Evolutionary conservation across 2,113 vertebrate genomes (phyloP).

Genomic region (Cinclus cinclus): DNA sequence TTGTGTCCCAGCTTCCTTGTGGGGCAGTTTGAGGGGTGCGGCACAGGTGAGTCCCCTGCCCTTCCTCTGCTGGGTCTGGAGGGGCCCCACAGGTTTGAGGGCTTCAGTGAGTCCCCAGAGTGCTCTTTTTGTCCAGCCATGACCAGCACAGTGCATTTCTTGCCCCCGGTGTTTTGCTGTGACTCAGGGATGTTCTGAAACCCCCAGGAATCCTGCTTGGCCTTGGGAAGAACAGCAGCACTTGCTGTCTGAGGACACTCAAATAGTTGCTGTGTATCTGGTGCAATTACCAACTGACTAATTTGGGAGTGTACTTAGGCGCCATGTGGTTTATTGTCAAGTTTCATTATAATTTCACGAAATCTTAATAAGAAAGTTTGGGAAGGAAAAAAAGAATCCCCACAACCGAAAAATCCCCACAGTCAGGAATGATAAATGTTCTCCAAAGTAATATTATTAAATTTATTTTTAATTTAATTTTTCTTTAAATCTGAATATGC

Average conservation of each 20-base stretch:
- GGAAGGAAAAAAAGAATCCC: neutral
- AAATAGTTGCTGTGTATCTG: neutral
- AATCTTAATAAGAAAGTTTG: constrained; percentile 55
- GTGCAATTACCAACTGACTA: neutral
- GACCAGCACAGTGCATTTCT: neutral
- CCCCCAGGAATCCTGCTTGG: neutral
- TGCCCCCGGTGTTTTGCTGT: neutral
- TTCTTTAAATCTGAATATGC: constrained; percentile 13
- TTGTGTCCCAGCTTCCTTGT: rapidly evolving
- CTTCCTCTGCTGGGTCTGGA: neutral
- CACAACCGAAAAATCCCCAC: neutral
- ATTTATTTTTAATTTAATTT: constrained; percentile 54
- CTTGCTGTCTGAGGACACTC: neutral
- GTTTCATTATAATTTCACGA: constrained; percentile 22
- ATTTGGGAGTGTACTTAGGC: neutral
- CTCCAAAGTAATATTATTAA: constrained; percentile 34
- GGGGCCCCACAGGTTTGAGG: rapidly evolving
- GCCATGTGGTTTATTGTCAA: constrained; percentile 46
- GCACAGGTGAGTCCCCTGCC: neutral
- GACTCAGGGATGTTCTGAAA: neutral
- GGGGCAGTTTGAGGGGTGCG: neutral
- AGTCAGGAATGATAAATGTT: neutral
- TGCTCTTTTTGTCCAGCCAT: neutral
- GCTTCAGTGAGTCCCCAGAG: neutral
- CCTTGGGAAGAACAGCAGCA: neutral